phyloP scores from a whole-genome alignment of 2,888 invertebrate genomes.

The Cosmorhoe ocellata region DNA sequence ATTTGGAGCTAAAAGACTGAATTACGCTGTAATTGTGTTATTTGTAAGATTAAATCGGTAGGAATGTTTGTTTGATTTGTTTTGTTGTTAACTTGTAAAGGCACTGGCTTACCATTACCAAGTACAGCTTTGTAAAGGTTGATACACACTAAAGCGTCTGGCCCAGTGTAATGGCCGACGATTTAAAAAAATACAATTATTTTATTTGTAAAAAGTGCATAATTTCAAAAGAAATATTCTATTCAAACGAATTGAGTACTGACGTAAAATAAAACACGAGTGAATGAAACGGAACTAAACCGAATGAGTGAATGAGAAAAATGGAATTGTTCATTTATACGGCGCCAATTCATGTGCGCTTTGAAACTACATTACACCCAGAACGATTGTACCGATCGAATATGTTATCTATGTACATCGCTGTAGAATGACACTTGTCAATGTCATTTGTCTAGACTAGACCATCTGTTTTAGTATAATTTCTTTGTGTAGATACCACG shows the following conservation, averaged over 20 bases:
- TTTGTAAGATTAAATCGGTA: conserved; percentile 18
- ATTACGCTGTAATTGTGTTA: conserved; percentile 17
- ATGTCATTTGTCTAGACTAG: too few relatives aligned
- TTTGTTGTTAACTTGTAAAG: background rate
- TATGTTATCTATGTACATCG: too few relatives aligned
- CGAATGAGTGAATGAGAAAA: conserved; percentile 3
- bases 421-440: too few relatives aligned
- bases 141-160: too few relatives aligned
- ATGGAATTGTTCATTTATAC: background rate
- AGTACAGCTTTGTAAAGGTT: too few relatives aligned
- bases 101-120: too few relatives aligned
- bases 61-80: conserved; percentile 14
- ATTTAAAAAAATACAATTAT: too few relatives aligned
- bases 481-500: too few relatives aligned
- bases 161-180: too few relatives aligned
- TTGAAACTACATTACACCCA: background rate
- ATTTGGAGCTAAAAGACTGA: conserved; percentile 9
- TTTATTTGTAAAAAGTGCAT: too few relatives aligned
- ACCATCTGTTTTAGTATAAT: too few relatives aligned
- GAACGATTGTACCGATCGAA: too few relatives aligned
- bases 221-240: background rate
- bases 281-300: background rate
- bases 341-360: background rate
- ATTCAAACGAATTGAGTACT: conserved; percentile 5
- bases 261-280: conserved; percentile 32